phyloP scores from a whole-genome alignment of 35 echinoderm and acorn worm genomes.

The Heliocidaris tuberculata region DNA sequence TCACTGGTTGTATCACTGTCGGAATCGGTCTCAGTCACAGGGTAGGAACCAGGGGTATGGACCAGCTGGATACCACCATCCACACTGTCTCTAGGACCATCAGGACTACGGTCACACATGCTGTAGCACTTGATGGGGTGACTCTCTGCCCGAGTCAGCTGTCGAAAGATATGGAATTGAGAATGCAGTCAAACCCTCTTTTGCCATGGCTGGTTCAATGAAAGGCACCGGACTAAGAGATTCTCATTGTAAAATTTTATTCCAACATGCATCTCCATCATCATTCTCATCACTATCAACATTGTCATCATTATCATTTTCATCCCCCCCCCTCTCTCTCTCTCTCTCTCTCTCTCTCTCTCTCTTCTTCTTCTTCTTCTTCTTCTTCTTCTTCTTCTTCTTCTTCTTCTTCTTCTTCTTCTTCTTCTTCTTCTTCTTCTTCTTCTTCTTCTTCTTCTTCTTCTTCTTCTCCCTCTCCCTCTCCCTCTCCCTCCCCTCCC shows the following conservation, averaged over 20 bases:
- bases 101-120: conserved; percentile 55
- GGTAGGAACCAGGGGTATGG: conserved; percentile 62
- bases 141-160: conserved; percentile 80
- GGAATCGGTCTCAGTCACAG: conserved; percentile 88
- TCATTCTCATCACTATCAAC: not conserved
- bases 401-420: no score
- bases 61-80: conserved; percentile 59
- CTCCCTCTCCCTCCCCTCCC: no score
- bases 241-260: no score
- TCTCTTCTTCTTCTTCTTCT: no score
- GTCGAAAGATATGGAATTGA: not conserved
- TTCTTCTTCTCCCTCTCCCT: no score
- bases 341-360: no score
- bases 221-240: no score
- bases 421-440: no score
- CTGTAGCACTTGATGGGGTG: conserved; percentile 81
- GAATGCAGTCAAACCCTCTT: no score
- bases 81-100: conserved; percentile 54
- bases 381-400: no score
- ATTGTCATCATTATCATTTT: not conserved
- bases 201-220: no score
- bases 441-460: no score
- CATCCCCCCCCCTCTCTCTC: not conserved
- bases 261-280: not conserved
- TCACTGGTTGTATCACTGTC: conserved; percentile 88